A percentile compares a stretch with the other conserved stretches of the same genome.
phyloP scores from a whole-genome alignment of 2,888 invertebrate genomes.

The Hedya salicella region DNA sequence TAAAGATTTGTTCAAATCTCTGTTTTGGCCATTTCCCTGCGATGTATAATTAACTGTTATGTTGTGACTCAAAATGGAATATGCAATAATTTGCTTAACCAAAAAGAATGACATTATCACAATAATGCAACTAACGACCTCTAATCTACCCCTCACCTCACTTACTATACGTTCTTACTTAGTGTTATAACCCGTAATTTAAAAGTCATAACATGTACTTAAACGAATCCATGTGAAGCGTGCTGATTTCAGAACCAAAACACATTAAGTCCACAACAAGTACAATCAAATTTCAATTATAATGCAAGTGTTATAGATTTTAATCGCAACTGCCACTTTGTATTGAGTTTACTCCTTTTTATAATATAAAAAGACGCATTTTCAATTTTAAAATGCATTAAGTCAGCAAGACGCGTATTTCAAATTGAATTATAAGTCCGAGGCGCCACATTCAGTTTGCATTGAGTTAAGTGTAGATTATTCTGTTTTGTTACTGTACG shows the following conservation, averaged over 20 bases:
- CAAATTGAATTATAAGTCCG: not conserved
- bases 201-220: constrained; percentile 32
- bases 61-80: not conserved
- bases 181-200: constrained; percentile 26
- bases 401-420: not conserved
- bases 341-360: not conserved
- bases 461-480: not conserved
- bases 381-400: not conserved
- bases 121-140: constrained; percentile 19
- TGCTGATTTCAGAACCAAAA: not conserved
- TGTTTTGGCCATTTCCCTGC: no score
- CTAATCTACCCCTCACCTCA: constrained; percentile 7
- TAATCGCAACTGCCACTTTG: not conserved
- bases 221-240: not conserved
- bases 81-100: constrained; percentile 10
- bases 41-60: no score
- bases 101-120: constrained; percentile 8
- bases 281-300: not conserved
- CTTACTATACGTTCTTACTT: constrained; percentile 4
- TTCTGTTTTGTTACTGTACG: constrained; percentile 7
- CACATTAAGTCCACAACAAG: not conserved
- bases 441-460: not conserved
- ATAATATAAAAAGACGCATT: not conserved
- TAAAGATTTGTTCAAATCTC: no score
- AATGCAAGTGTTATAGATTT: not conserved